A percentile compares a stretch with the other conserved stretches of the same genome.
Evolutionary conservation across 2,888 invertebrate genomes (phyloP).

Genomic region (Cosmopolites sordidus): DNA sequence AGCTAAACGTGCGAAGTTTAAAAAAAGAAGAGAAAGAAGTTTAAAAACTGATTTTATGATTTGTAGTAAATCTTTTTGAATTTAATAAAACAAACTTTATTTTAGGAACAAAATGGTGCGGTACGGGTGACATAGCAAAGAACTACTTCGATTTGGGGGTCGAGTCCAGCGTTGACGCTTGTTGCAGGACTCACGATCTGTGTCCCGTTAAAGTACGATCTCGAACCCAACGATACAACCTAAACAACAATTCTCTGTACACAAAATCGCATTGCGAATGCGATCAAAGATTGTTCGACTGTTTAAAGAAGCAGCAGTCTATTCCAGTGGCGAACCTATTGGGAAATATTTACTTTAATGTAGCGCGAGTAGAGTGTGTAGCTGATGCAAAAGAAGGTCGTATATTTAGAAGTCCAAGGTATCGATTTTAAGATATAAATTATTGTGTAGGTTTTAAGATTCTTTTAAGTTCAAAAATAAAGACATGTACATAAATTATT

Average conservation of each 20-base stretch:
- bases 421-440: slow-evolving; percentile 31
- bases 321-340: slow-evolving; percentile 69
- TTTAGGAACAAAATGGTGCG: slow-evolving; percentile 85
- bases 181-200: slow-evolving; percentile 86
- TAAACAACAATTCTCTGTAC: slow-evolving; percentile 78
- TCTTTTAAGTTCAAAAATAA: too few relatives aligned
- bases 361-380: slow-evolving; percentile 71
- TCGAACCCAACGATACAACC: slow-evolving; percentile 69
- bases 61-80: too few relatives aligned
- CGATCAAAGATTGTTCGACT: slow-evolving; percentile 77
- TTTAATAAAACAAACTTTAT: slow-evolving; percentile 42
- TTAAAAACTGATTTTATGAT: too few relatives aligned
- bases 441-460: not conserved
- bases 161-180: slow-evolving; percentile 68
- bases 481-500: slow-evolving; percentile 8
- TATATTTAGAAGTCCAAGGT: slow-evolving; percentile 29
- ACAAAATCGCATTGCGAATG: slow-evolving; percentile 88
- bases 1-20: too few relatives aligned
- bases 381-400: slow-evolving; percentile 51
- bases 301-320: slow-evolving; percentile 62
- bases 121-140: slow-evolving; percentile 81
- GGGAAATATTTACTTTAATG: slow-evolving; percentile 83
- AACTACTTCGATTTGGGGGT: slow-evolving; percentile 81
- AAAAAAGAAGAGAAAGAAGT: too few relatives aligned
- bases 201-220: slow-evolving; percentile 78